Conservation (phyloP, 2,888 invertebrate genomes). For the Pseudococcus longispinus region DNA sequence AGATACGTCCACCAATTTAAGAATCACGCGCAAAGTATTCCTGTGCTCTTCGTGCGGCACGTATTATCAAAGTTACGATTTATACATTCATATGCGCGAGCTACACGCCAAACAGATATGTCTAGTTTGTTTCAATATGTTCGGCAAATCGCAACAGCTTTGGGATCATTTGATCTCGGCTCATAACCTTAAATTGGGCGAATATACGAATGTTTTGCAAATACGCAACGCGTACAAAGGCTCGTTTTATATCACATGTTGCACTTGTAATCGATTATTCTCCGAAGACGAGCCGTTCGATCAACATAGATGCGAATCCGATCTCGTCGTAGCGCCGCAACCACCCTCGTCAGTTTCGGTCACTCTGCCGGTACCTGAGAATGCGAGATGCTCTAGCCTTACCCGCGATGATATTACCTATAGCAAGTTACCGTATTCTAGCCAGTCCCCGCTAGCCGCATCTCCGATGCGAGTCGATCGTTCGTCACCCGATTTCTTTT, state of each 20-base stretch:
- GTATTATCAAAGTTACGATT: slow-evolving; percentile 85
- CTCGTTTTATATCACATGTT: slow-evolving; percentile 52
- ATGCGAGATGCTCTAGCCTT: background rate
- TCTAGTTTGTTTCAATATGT: slow-evolving; percentile 83
- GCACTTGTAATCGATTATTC: slow-evolving; percentile 50
- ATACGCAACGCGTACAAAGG: slow-evolving; percentile 53
- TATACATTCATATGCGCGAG: slow-evolving; percentile 84
- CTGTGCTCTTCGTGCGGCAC: slow-evolving; percentile 82
- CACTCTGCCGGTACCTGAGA: background rate
- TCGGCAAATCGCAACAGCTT: slow-evolving; percentile 79
- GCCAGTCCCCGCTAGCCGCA: background rate
- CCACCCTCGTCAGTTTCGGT: background rate
- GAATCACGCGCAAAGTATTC: slow-evolving; percentile 79
- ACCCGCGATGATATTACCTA: slow-evolving; percentile 1
- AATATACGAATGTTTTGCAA: slow-evolving; percentile 71
- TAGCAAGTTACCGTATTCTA: background rate
- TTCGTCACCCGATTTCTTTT: background rate
- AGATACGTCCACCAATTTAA: slow-evolving; percentile 66
- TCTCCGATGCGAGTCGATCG: background rate
- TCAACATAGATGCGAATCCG: slow-evolving; percentile 23
- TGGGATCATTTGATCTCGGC: slow-evolving; percentile 79
- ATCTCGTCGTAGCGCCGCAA: background rate
- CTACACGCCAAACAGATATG: slow-evolving; percentile 83
- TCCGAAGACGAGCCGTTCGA: slow-evolving; percentile 44
- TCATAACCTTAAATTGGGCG: slow-evolving; percentile 77